Evolutionary conservation across 2,888 invertebrate species (phyloP), one percentile per base, ranked within the genome.

Genomic region (Diaprepes abbreviatus): DNA sequence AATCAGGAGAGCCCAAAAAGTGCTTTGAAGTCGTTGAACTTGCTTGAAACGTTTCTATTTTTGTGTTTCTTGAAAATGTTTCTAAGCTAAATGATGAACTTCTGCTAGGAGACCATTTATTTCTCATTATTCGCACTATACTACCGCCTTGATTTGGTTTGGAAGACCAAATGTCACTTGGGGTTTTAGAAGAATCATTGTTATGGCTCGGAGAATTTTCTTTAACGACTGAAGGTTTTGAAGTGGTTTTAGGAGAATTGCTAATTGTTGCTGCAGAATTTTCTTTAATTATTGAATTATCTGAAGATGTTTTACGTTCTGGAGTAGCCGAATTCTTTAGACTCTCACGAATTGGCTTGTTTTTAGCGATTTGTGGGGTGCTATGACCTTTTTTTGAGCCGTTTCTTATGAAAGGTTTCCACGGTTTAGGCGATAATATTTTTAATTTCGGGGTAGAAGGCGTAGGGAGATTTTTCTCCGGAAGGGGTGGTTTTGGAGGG

Each of bases 1-100:
- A 6, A 6, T 14, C 35, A 10, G 1, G 6, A 43, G 17, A n/a
- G n/a, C 14, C 12, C 2, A n/a, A 9, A 6, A 40, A 67, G 35
- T 62, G 38, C 3, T 9, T 17, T 33, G 28, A 12, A 12, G 12
- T 9, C 2, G 28, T 16, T 17, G 55, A 43, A 24, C 52, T 64
- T 4, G 69, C 66, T 55, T 70, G 70, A 45, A 70, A 70, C 4
- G 70, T 70, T 57, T 65, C 64, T 16, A 69, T 40, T 60, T 66
- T 70, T 12, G 70, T 59, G 16, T 65, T 66, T 31, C 55, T 38
- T 0, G 70, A 70, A 33, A 70, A 70, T n/a, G 65, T 70, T 66
- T 60, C 70, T 7, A 70, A 40, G 28, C 16, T 36, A 16, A 60
- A 14, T 24, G 28, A n/a, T 31, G 14, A 9, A 14, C 17, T 24